Evolutionary conservation across 2,797 vertebrate genomes (phyloP), one percentile per base, ranked within the genome.

Genomic region (Jordanella pulchra): DNA sequence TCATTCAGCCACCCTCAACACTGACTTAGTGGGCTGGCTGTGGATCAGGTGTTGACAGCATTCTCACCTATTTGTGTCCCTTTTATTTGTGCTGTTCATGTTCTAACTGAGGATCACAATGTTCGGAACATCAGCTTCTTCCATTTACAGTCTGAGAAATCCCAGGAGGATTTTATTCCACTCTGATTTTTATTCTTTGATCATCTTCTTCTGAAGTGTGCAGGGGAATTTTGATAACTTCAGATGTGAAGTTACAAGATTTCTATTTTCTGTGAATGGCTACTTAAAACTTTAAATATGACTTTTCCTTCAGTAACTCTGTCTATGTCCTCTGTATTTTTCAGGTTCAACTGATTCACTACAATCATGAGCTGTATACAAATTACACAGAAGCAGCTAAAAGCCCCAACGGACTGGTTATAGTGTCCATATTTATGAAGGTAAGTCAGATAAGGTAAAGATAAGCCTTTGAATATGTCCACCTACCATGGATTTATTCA

Each of bases 401-500:
- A 91, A 99, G 97, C 93, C 97, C 98, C 27, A 99, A 99, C 30
- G 98, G 98, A 87, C 92, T 99, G 92, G 97, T 99, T 91, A 94
- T 99, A 86, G 97, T 99, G 91, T 98, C 98, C 87, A 99, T 99
- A 96, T 99, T 99, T 94, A 98, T 99, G 95, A 99, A 99, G 96
- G 98, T 99, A 92, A 96, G 93, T 63, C 42, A 58, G 45, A 69
- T 17, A 25, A 25, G 39, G 39, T 44, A 25, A 63, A 63, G 60
- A 27, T 50, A 65, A 61, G 15, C 58, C 7, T 56, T 71, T 55
- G 39, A 68, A 56, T 25, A 32, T 60, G 35, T 13, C 35, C 4
- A 1, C 11, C 18, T 73, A 65, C 27, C 42, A 32, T 55, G n/a
- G 48, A 50, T 76, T 28, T 53, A 50, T 32, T 71, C 64, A 56